A percentile compares a stretch with the other conserved stretches of the same genome.
Evolutionary conservation across 1,140 invertebrate genomes (phyloP).

Genomic region (Coboldia fuscipes): DNA sequence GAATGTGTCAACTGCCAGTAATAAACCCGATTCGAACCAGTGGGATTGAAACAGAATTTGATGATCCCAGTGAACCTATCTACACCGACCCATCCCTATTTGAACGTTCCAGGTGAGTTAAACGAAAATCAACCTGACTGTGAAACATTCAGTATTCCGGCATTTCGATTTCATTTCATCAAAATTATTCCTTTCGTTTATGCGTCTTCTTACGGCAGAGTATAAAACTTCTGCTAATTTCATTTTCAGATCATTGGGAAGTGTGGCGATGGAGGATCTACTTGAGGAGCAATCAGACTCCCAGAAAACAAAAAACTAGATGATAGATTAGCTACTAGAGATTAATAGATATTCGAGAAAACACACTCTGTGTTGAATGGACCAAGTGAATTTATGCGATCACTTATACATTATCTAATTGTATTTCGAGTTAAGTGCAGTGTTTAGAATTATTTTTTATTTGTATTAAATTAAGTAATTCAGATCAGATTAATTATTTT

Average conservation of each 20-base stretch:
- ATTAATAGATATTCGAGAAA: not conserved
- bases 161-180: no score
- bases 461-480: no score
- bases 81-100: slow-evolving; percentile 82
- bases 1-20: slow-evolving; percentile 21
- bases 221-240: not conserved
- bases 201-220: not conserved
- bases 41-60: slow-evolving; percentile 24
- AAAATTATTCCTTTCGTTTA: no score
- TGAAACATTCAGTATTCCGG: no score
- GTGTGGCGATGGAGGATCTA: not conserved
- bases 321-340: not conserved
- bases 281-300: not conserved
- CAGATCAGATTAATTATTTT: no score
- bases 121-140: no score
- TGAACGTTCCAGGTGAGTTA: slow-evolving; percentile 45
- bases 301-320: not conserved
- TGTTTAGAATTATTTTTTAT: no score
- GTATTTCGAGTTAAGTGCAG: no score
- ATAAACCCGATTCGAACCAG: slow-evolving; percentile 19
- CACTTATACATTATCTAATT: no score
- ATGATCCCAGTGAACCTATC: slow-evolving; percentile 78
- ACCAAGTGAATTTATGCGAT: no score
- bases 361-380: not conserved
- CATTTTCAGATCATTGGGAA: not conserved